Conservation (phyloP, 2,797 vertebrate genomes). For the Nyctibius grandis region DNA sequence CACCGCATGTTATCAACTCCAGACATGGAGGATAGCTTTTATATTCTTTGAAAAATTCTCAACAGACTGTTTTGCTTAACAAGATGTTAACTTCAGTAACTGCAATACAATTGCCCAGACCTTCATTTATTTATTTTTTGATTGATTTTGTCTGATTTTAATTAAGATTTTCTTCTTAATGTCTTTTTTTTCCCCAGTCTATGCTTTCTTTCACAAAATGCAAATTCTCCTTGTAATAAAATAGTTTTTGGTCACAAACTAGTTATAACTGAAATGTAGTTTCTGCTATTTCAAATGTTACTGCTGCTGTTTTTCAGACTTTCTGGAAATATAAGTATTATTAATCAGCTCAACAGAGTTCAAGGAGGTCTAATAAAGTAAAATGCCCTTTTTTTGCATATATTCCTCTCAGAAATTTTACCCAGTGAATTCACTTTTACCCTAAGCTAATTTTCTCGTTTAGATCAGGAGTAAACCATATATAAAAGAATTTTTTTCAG, state of each 20-base stretch:
- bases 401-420: neutral
- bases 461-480: neutral
- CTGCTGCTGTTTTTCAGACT: neutral
- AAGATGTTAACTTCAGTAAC: neutral
- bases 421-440: neutral
- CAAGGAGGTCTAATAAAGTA: neutral
- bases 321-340: neutral
- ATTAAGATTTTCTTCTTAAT: neutral
- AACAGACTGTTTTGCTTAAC: neutral
- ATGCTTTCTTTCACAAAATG: neutral
- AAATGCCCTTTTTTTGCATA: neutral
- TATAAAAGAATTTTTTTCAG: neutral
- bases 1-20: neutral
- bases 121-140: neutral
- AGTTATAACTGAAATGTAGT: neutral
- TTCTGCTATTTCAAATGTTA: neutral
- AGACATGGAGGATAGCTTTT: neutral
- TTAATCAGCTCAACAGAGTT: neutral
- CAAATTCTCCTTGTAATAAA: neutral
- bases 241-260: neutral
- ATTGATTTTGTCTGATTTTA: neutral
- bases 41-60: neutral
- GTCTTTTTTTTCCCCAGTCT: fast-evolving
- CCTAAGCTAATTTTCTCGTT: neutral
- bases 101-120: neutral